These are phyloP conservation scores for Tryphoninae sp. DNA, from an alignment of 2,888 invertebrate species.

Conservation along the genomic window DNA sequence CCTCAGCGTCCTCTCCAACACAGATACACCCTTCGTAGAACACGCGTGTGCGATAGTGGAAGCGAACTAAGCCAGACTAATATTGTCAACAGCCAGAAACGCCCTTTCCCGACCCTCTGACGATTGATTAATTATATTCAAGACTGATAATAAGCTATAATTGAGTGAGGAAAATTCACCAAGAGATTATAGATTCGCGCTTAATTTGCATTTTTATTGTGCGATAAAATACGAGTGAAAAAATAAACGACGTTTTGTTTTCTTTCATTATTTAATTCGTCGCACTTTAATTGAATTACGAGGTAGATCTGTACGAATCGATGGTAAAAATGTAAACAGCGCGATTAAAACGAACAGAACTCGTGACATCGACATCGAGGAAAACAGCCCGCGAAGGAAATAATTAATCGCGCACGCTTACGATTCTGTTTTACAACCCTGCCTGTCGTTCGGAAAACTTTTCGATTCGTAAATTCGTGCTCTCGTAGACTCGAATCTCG, in stretches of 20 bases:
- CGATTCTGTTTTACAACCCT: neutral
- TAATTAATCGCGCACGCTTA: slow-evolving; percentile 33
- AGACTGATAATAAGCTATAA: slow-evolving; percentile 54
- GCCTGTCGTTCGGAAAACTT: no score
- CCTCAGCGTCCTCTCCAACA: slow-evolving; percentile 55
- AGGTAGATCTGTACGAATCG: neutral
- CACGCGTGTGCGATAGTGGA: neutral
- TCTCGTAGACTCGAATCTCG: no score
- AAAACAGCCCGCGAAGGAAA: neutral
- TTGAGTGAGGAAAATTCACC: slow-evolving; percentile 21
- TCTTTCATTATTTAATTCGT: slow-evolving; percentile 1
- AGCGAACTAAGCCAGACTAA: slow-evolving; percentile 59
- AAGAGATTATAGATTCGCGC: slow-evolving; percentile 2
- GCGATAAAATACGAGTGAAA: neutral
- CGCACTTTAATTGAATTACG: slow-evolving; percentile 38
- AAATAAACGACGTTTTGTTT: neutral
- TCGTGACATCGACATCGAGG: neutral
- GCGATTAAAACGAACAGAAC: neutral
- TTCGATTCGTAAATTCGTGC: no score
- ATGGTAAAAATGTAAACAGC: neutral
- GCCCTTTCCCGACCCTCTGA: slow-evolving; percentile 20
- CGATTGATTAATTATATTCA: slow-evolving; percentile 63
- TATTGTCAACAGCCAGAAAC: slow-evolving; percentile 57
- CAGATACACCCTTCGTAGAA: slow-evolving; percentile 55
- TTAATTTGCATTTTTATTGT: slow-evolving; percentile 32